These are phyloP conservation scores for Hucho hucho DNA, from an alignment of 2,113 vertebrate genomes.

Conservation along the genomic window DNA sequence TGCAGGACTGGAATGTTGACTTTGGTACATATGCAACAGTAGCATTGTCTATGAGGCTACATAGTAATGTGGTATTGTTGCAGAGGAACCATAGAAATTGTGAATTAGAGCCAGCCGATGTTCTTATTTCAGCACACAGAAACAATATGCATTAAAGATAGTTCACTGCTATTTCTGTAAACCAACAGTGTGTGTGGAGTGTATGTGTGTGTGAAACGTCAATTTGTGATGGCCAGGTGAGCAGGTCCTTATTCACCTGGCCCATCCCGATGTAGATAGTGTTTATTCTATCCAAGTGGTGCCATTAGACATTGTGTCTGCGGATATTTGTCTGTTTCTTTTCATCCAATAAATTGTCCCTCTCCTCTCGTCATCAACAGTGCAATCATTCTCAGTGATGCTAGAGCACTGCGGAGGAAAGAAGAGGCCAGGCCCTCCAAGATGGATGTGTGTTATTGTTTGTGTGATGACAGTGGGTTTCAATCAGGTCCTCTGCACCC, in stretches of 20 bases:
- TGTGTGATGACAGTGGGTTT: constrained; percentile 86
- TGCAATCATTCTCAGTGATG: constrained; percentile 65
- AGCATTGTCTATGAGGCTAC: constrained; percentile 58
- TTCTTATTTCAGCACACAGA: background rate
- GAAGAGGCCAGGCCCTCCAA: constrained; percentile 56
- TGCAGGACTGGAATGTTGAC: constrained; percentile 40
- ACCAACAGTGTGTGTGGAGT: background rate
- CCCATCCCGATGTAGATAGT: constrained; percentile 60
- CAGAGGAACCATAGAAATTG: background rate
- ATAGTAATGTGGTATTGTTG: constrained; percentile 48
- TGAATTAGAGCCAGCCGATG: background rate
- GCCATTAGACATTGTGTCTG: constrained; percentile 62
- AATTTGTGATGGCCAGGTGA: constrained; percentile 21
- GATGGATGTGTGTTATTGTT: constrained; percentile 87
- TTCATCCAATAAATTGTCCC: constrained; percentile 48
- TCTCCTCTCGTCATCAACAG: constrained; percentile 63
- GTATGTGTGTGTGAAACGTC: constrained; percentile 15
- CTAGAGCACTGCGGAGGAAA: constrained; percentile 54
- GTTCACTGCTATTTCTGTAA: background rate
- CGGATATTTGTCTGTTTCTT: constrained; percentile 50
- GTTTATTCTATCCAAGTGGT: constrained; percentile 60
- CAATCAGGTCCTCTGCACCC: constrained; percentile 83
- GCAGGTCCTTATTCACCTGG: constrained; percentile 57
- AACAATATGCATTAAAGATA: background rate
- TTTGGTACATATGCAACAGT: constrained; percentile 59